Evolutionary conservation across 2,888 invertebrate species (phyloP).

Genomic region (Disparrhopalites patrizii): DNA sequence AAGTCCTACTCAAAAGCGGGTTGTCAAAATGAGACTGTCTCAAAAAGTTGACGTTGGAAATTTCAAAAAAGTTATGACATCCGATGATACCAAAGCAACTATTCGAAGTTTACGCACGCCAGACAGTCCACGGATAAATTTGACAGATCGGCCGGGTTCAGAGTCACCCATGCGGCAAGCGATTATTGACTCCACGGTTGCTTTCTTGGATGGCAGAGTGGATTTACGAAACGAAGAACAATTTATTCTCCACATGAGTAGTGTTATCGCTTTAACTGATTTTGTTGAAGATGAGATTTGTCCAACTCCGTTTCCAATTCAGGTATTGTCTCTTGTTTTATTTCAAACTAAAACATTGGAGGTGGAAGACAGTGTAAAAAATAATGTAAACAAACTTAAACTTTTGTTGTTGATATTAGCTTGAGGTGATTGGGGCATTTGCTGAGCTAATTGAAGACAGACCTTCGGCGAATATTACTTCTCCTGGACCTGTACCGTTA

Average conservation of each 20-base stretch:
- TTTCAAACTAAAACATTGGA: background rate
- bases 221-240: constrained; percentile 39
- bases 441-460: constrained; percentile 78
- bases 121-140: constrained; percentile 35
- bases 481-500: constrained; percentile 75
- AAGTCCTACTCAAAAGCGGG: constrained; percentile 34
- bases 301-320: constrained; percentile 72
- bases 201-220: constrained; percentile 43
- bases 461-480: constrained; percentile 72
- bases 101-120: constrained; percentile 18
- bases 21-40: constrained; percentile 35
- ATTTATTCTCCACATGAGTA: constrained; percentile 68
- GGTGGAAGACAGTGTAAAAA: too few species aligned
- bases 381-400: too few species aligned
- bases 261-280: constrained; percentile 73
- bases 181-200: constrained; percentile 49
- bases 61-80: constrained; percentile 25
- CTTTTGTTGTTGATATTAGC: constrained; percentile 24
- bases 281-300: constrained; percentile 83
- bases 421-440: constrained; percentile 65
- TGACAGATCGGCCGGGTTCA: constrained; percentile 42
- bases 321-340: constrained; percentile 61
- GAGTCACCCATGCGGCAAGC: constrained; percentile 39
- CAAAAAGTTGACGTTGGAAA: constrained; percentile 40
- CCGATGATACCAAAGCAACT: constrained; percentile 19